phyloP scores from a whole-genome alignment of 1,140 invertebrate genomes.

The Phocides pigmalion region DNA sequence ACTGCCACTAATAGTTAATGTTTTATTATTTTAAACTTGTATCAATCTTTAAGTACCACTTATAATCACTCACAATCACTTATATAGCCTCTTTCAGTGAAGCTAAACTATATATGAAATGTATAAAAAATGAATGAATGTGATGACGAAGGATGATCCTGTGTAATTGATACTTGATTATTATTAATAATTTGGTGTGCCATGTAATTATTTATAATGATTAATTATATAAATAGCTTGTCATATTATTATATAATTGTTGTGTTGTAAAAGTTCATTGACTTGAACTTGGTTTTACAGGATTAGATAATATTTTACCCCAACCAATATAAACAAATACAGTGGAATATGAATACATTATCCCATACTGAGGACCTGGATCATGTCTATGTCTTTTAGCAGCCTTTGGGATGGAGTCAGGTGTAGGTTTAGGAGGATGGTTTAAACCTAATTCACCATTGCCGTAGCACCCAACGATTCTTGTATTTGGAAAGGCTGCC shows the following conservation, averaged over 20 bases:
- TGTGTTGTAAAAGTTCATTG: neutral
- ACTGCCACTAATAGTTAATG: too few species aligned
- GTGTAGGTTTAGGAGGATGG: conserved; percentile 40
- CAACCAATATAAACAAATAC: conserved; percentile 74
- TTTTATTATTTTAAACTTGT: neutral
- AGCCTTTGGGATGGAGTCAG: conserved; percentile 9
- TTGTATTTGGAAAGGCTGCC: conserved; percentile 64
- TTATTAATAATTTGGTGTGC: neutral
- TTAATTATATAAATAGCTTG: too few species aligned
- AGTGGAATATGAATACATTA: conserved; percentile 73
- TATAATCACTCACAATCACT: neutral
- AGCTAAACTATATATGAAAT: neutral
- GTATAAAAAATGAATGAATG: neutral
- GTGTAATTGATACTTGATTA: neutral
- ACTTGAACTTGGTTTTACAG: neutral
- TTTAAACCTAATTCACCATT: conserved; percentile 72
- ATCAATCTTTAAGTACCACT: neutral
- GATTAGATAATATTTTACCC: conserved; percentile 52
- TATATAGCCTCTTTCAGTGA: neutral
- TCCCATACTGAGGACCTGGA: conserved; percentile 50
- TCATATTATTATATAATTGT: too few species aligned
- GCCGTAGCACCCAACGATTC: conserved; percentile 70
- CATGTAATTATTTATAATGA: too few species aligned
- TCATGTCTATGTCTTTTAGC: conserved; percentile 48
- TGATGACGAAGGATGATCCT: neutral